Evolutionary conservation across 2,113 vertebrate species (phyloP).

Genomic region (Tringa solitaria): DNA sequence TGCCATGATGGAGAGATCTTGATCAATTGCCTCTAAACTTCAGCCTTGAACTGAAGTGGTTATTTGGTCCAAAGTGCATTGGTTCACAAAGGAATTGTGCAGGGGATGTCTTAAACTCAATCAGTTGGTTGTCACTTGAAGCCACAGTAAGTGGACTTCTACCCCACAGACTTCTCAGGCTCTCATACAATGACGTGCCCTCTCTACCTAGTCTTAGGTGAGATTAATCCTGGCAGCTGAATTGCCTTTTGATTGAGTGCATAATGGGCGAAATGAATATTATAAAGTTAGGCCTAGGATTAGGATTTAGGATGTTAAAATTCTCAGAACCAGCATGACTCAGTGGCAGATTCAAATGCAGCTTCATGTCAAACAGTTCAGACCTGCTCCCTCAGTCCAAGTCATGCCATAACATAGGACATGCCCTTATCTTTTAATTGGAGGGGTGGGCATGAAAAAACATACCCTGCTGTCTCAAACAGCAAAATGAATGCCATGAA

Average conservation of each 20-base stretch:
- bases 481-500: background rate
- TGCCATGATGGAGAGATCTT: background rate
- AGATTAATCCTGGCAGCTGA: background rate
- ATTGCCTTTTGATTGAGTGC: background rate
- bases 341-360: background rate
- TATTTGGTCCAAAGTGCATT: background rate
- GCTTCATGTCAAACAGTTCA: background rate
- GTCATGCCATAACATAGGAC: background rate
- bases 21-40: background rate
- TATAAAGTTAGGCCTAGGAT: background rate
- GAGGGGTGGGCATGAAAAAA: background rate
- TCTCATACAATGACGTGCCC: background rate
- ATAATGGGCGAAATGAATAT: background rate
- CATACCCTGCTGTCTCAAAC: background rate
- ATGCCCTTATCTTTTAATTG: background rate
- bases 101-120: background rate
- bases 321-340: background rate
- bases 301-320: background rate
- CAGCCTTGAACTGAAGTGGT: background rate
- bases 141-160: background rate
- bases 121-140: background rate
- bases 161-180: background rate
- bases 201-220: background rate
- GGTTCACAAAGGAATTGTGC: background rate
- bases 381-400: background rate